A percentile compares a stretch with the other conserved stretches of the same genome.
Evolutionary conservation across 2,113 vertebrate genomes (phyloP).

Genomic region (Serinus canaria): DNA sequence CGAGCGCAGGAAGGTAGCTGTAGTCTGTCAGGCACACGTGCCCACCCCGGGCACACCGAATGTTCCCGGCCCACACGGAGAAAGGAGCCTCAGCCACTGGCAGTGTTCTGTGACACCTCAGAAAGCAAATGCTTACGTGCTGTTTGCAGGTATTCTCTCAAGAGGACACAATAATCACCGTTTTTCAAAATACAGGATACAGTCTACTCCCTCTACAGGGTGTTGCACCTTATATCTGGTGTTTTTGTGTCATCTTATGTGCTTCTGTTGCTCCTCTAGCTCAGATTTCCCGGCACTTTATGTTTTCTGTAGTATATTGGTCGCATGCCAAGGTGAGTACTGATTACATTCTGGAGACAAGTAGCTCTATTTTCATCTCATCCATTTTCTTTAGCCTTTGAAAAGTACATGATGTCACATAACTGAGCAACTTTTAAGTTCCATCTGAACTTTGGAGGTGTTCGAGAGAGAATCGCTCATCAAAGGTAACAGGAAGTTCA

Average conservation of each 20-base stretch:
- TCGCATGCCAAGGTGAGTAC: background rate
- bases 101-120: fast-evolving
- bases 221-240: fast-evolving
- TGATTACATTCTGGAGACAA: background rate
- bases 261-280: background rate
- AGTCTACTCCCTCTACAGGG: background rate
- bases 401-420: background rate
- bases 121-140: background rate
- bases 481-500: background rate
- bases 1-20: background rate
- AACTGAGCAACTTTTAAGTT: background rate
- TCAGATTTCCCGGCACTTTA: fast-evolving
- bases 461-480: background rate
- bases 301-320: background rate
- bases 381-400: background rate
- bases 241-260: fast-evolving
- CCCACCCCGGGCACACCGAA: fast-evolving
- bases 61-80: background rate
- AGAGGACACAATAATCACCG: fast-evolving
- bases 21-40: fast-evolving
- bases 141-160: too few species aligned
- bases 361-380: background rate
- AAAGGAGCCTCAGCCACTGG: too few species aligned
- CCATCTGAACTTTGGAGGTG: background rate
- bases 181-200: fast-evolving